phyloP scores from a whole-genome alignment of 1,140 invertebrate genomes.

The Lucilia cuprina region DNA sequence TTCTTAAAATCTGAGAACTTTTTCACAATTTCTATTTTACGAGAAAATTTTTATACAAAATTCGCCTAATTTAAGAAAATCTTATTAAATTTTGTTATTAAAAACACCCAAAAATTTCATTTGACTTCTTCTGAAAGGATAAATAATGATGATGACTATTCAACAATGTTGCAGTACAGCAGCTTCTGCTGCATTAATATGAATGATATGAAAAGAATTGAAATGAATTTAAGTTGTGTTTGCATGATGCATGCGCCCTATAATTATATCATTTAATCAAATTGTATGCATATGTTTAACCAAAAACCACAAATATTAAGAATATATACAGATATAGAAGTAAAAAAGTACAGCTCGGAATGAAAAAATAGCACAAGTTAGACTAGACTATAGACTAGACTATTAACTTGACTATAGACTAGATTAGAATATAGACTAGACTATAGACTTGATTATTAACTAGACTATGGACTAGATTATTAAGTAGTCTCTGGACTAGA shows the following conservation, averaged over 20 bases:
- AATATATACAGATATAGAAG: neutral
- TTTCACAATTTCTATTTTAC: neutral
- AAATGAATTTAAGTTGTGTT: neutral
- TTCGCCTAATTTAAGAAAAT: neutral
- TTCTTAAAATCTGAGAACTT: neutral
- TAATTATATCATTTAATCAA: conserved; percentile 35
- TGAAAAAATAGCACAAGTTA: neutral
- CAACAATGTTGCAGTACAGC: neutral
- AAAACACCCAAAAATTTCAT: neutral
- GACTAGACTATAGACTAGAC: no score
- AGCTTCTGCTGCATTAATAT: neutral
- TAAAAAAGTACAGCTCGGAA: neutral
- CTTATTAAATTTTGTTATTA: neutral
- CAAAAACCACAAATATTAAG: conserved; percentile 5
- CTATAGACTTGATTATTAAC: no score
- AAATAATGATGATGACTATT: conserved; percentile 2
- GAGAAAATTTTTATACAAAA: neutral
- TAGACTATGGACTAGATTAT: no score
- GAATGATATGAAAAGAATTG: neutral
- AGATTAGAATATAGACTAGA: no score
- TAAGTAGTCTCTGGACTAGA: no score
- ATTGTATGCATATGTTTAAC: conserved; percentile 25
- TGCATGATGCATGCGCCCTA: conserved; percentile 15
- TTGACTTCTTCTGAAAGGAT: conserved; percentile 9
- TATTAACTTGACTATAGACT: no score